Percentiles rank a stretch among this genome's conserved stretches.
These are phyloP conservation scores for Coregonus sp. DNA, from an alignment of 2,797 vertebrate species.

Conservation along the genomic window DNA sequence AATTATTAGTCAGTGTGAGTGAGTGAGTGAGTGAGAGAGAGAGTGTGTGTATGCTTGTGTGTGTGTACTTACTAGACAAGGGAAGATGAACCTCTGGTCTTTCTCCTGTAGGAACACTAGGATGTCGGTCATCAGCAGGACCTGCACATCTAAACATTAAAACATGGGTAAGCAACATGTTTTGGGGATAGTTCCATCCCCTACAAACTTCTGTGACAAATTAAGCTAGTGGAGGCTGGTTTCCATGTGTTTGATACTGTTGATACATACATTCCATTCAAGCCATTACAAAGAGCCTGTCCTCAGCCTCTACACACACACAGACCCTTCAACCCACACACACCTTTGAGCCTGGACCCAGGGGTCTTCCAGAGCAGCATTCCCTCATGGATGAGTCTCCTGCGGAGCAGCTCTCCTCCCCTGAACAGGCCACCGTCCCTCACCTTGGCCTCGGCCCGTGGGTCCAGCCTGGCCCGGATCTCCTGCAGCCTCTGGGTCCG, in stretches of 20 bases:
- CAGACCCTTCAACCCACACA: background rate
- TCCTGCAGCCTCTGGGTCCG: slow-evolving; percentile 85
- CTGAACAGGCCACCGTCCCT: slow-evolving; percentile 75
- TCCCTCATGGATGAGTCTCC: slow-evolving; percentile 87
- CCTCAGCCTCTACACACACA: slow-evolving; percentile 8
- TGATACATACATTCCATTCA: background rate
- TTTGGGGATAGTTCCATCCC: background rate
- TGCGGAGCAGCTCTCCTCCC: slow-evolving; percentile 83
- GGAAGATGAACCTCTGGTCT: slow-evolving; percentile 84
- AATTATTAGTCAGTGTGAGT: no score
- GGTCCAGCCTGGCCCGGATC: slow-evolving; percentile 83
- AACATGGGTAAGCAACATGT: background rate
- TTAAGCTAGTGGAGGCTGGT: background rate
- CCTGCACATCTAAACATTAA: slow-evolving; percentile 74
- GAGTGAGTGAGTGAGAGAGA: no score
- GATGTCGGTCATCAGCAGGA: slow-evolving; percentile 83
- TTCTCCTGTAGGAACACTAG: slow-evolving; percentile 86
- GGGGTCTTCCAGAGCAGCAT: slow-evolving; percentile 85
- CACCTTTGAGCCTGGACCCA: slow-evolving; percentile 84
- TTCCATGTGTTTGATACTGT: background rate
- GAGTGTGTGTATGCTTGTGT: no score
- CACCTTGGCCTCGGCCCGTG: slow-evolving; percentile 75
- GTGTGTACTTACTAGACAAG: slow-evolving; percentile 73
- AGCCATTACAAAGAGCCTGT: background rate
- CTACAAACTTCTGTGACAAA: background rate